Conservation (phyloP, 2,113 vertebrate genomes). For the Gambusia holbrooki region DNA sequence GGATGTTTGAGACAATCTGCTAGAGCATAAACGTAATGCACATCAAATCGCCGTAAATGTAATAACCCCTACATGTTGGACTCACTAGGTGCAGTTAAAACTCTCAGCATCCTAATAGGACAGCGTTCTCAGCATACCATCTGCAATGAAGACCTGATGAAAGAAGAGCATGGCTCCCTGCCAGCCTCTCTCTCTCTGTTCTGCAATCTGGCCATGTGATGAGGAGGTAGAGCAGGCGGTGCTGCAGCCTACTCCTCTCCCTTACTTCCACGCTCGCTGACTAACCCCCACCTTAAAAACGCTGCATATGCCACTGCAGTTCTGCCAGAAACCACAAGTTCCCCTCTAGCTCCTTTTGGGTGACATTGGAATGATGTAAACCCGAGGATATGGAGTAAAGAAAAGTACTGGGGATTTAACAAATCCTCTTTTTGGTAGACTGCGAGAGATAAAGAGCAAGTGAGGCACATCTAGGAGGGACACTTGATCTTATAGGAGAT, state of each 20-base stretch:
- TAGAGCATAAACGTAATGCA: neutral
- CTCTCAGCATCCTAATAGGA: slow-evolving; percentile 57
- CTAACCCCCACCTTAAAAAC: slow-evolving; percentile 32
- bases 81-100: slow-evolving; percentile 32
- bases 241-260: slow-evolving; percentile 67
- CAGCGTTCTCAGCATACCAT: slow-evolving; percentile 79
- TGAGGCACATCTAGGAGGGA: slow-evolving; percentile 55
- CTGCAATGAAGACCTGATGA: slow-evolving; percentile 75
- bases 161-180: slow-evolving; percentile 70
- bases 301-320: slow-evolving; percentile 69
- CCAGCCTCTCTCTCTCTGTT: slow-evolving; percentile 79
- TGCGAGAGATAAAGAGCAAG: slow-evolving; percentile 62
- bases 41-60: slow-evolving; percentile 8
- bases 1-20: neutral
- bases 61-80: slow-evolving; percentile 18
- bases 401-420: slow-evolving; percentile 60
- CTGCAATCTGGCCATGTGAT: slow-evolving; percentile 78
- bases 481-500: slow-evolving; percentile 69
- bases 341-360: slow-evolving; percentile 55
- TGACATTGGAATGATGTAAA: slow-evolving; percentile 73
- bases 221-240: slow-evolving; percentile 69
- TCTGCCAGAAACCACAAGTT: slow-evolving; percentile 66
- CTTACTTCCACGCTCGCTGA: slow-evolving; percentile 31
- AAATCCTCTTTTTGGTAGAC: slow-evolving; percentile 64
- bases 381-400: slow-evolving; percentile 53